phyloP scores from a whole-genome alignment of 2,888 invertebrate species.

The Brenthis daphne region DNA sequence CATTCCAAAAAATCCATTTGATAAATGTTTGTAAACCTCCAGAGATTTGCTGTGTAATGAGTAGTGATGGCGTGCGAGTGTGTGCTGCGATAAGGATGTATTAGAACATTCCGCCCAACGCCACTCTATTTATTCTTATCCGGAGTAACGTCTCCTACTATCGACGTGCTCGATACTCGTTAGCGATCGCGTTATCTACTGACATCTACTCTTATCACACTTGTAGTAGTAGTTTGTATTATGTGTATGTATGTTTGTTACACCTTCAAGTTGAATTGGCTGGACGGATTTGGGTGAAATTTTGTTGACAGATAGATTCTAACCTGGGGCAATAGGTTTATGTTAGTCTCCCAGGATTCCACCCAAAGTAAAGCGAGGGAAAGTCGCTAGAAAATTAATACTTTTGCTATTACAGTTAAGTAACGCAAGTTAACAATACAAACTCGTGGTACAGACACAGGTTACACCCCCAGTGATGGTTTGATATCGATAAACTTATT shows the following conservation, averaged over 20 bases:
- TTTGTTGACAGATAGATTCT: too few relatives aligned
- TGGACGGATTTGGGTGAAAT: too few relatives aligned
- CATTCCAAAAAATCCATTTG: conserved; percentile 41
- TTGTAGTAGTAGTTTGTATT: too few relatives aligned
- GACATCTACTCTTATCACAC: too few relatives aligned
- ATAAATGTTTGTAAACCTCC: conserved; percentile 42
- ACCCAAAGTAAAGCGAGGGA: neutral
- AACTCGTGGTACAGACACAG: conserved; percentile 49
- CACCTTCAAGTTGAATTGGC: too few relatives aligned
- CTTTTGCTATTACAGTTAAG: conserved; percentile 1
- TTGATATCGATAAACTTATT: conserved; percentile 46
- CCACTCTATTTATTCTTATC: conserved; percentile 81
- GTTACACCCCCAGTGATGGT: conserved; percentile 77
- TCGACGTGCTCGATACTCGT: too few relatives aligned
- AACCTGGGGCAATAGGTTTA: too few relatives aligned
- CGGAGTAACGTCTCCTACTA: conserved; percentile 57
- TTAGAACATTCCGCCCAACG: conserved; percentile 78
- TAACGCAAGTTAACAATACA: neutral
- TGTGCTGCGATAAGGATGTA: conserved; percentile 76
- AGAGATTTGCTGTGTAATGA: conserved; percentile 41
- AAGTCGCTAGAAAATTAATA: neutral
- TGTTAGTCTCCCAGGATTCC: too few relatives aligned
- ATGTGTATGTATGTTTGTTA: too few relatives aligned
- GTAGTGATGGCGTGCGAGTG: conserved; percentile 48
- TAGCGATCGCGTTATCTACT: too few relatives aligned